phyloP scores from a whole-genome alignment of 2,888 invertebrate species.

The Hirtodrosophila alboralis region DNA sequence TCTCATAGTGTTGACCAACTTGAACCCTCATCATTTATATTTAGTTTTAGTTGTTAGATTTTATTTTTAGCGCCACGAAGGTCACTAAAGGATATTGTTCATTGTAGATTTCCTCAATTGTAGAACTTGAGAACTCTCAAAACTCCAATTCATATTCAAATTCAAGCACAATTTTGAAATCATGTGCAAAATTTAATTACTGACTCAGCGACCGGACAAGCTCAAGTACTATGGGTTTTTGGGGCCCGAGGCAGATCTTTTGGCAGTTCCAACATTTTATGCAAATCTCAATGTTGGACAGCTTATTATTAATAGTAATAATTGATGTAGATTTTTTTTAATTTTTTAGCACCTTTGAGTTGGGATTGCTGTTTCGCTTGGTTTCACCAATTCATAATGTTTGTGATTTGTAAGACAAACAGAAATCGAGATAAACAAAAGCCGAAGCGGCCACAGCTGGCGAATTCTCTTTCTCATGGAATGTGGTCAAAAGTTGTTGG shows the following conservation, averaged over 20 bases:
- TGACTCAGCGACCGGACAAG: conserved; percentile 49
- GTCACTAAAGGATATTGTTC: conserved; percentile 61
- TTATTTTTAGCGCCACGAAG: conserved; percentile 44
- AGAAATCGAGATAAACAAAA: conserved; percentile 34
- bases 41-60: conserved; percentile 12
- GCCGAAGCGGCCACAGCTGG: conserved; percentile 52
- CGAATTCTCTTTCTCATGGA: conserved; percentile 68
- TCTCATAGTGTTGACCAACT: conserved; percentile 14
- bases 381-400: conserved; percentile 72
- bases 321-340: conserved; percentile 69
- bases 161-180: conserved; percentile 42
- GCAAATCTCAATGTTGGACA: conserved; percentile 50
- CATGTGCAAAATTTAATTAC: conserved; percentile 69
- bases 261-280: conserved; percentile 39
- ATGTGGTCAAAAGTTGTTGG: conserved; percentile 45
- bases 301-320: conserved; percentile 72
- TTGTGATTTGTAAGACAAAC: conserved; percentile 77
- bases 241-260: conserved; percentile 32
- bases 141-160: conserved; percentile 27
- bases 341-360: conserved; percentile 65
- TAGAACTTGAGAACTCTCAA: conserved; percentile 42
- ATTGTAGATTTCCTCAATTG: conserved; percentile 51
- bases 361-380: conserved; percentile 18
- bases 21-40: conserved; percentile 28
- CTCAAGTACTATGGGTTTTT: conserved; percentile 26